phyloP scores from a whole-genome alignment of 1,140 invertebrate genomes.

The Linepithema humile region DNA sequence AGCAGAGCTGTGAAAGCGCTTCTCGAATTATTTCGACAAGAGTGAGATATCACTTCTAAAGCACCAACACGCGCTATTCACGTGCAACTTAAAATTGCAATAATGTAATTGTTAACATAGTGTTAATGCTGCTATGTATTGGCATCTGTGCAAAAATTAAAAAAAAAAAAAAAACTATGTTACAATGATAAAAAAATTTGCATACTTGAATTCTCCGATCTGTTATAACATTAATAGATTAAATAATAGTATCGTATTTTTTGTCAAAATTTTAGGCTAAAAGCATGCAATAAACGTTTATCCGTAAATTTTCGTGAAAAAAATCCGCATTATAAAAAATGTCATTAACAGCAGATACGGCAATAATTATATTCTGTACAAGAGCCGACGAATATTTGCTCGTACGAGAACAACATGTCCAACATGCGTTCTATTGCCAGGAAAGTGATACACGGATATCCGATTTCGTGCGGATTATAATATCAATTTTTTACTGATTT shows the following conservation, averaged over 20 bases:
- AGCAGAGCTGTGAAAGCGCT: not conserved
- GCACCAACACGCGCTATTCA: not conserved
- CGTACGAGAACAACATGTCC: not conserved
- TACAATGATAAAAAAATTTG: not conserved
- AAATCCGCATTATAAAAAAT: too few relatives aligned
- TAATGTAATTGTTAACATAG: not conserved
- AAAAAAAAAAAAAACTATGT: too few relatives aligned
- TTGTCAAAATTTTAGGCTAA: not conserved
- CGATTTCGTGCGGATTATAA: slow-evolving; percentile 5
- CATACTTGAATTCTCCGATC: not conserved
- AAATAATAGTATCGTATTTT: not conserved
- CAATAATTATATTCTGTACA: not conserved
- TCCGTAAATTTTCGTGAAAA: not conserved
- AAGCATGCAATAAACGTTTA: not conserved
- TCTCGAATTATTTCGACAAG: not conserved
- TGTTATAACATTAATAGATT: not conserved
- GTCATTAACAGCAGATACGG: not conserved
- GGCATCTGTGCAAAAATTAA: not conserved
- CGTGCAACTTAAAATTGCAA: not conserved
- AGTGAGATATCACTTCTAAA: not conserved
- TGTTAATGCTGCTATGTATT: not conserved
- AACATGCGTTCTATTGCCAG: not conserved
- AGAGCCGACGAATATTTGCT: not conserved
- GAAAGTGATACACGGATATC: slow-evolving; percentile 22
- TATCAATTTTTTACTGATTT: slow-evolving; percentile 58